A percentile compares a stretch with the other conserved stretches of the same genome.
phyloP scores from a whole-genome alignment of 2,113 vertebrate genomes.

The Probosciger aterrimus region DNA sequence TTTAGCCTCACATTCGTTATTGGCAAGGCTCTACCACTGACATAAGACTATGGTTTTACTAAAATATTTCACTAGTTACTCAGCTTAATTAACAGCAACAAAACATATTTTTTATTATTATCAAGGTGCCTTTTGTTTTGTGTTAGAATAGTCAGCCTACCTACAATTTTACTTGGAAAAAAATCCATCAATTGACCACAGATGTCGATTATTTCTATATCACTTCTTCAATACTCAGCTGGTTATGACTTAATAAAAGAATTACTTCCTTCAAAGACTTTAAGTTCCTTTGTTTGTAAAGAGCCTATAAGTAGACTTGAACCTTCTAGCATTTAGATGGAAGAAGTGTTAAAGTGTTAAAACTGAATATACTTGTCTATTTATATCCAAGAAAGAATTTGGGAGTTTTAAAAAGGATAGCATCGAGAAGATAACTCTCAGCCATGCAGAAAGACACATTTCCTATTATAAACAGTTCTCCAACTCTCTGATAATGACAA shows the following conservation, averaged over 20 bases:
- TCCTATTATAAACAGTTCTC: not conserved
- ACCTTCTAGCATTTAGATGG: not conserved
- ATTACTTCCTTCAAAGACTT: not conserved
- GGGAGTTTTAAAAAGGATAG: conserved; percentile 9
- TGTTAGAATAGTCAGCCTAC: not conserved
- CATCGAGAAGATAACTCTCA: not conserved
- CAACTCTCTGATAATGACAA: conserved; percentile 39
- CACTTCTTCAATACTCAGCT: not conserved
- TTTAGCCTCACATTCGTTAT: not conserved
- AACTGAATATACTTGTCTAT: not conserved
- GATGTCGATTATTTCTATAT: not conserved
- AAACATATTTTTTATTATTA: not conserved
- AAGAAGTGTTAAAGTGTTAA: conserved; percentile 6
- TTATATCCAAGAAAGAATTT: not conserved
- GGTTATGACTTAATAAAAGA: not conserved
- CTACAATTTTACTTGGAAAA: not conserved
- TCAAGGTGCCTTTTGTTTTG: not conserved
- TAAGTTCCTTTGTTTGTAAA: not conserved
- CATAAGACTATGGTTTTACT: not conserved
- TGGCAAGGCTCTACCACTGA: not conserved
- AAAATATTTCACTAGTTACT: not conserved
- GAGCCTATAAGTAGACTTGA: not conserved
- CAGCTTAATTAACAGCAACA: not conserved
- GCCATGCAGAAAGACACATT: not conserved
- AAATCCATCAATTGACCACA: not conserved